Base-by-base conservation (phyloP, 2,797 vertebrate genomes). In the Esox lucius region DNA sequence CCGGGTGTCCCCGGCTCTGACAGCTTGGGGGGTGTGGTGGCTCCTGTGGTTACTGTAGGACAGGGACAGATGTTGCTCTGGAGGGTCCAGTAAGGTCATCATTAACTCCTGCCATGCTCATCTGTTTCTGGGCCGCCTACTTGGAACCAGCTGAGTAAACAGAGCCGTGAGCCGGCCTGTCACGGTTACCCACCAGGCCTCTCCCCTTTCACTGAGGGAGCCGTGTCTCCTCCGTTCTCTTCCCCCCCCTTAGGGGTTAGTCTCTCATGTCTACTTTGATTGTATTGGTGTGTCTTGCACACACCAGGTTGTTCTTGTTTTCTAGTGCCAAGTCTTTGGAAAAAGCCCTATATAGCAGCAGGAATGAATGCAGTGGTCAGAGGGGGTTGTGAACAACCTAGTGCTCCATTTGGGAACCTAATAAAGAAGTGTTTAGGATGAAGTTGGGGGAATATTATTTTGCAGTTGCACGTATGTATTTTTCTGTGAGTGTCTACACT, bases 251-350 rank as follows among this genome's bases (percentile, higher is more conserved):
- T 62, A 64, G 12, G 19, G 6, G 28, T 80, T 75, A 66, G 66
- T 69, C 49, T 11, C 17, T 73, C 62, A 74, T 16, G 53, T 31
- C 26, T 69, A 70, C 46, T 70, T 51, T 78, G 48, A 64, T 71
- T 71, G 74, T 31, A 53, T 11, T 70, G 68, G 74, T 46, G 51
- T 9, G 15, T 82, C 75, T 35, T 53, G 73, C 53, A 22, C 71
- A 24, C 8, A 33, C 64, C 66, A 42, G 66, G 33, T 22, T 31
- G 33, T 68, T 42, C 66, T 66, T 4, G 12, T 68, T 28, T 72
- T 68, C 75, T 59, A 64, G 90, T 91, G 93, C 91, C 91, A 91
- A 85, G 74, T 81, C 76, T 72, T 72, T 78, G 80, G 39, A 82
- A 75, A 81, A 28, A 62, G 70, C 22, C 28, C 62, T 75, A n/a